Evolutionary conservation across 2,888 invertebrate genomes (phyloP).

Genomic region (Trissoscelio sp.): DNA sequence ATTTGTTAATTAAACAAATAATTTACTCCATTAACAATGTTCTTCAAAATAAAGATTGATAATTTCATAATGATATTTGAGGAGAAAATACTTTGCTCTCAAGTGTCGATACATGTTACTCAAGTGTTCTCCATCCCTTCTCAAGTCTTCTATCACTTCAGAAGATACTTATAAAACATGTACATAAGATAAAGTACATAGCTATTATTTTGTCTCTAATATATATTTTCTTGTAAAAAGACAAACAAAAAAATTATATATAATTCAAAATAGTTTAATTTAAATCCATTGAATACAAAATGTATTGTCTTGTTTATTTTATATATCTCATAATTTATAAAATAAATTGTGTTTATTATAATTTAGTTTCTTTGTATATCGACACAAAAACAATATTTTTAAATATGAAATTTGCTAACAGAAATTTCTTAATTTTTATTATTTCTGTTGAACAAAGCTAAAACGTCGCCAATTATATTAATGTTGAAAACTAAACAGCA

Average conservation of each 20-base stretch:
- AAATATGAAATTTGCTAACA: too few species aligned
- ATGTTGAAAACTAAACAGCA: not conserved
- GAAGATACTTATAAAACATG: not conserved
- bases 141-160: not conserved
- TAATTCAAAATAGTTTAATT: too few species aligned
- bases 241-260: not conserved
- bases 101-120: constrained; percentile 9
- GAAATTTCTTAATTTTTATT: too few species aligned
- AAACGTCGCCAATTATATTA: not conserved
- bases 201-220: not conserved
- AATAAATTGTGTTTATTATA: too few species aligned
- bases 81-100: constrained; percentile 1
- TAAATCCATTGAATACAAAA: too few species aligned
- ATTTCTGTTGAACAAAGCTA: not conserved
- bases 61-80: constrained; percentile 1
- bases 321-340: too few species aligned
- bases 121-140: not conserved
- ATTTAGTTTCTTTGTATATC: too few species aligned
- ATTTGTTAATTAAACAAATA: too few species aligned
- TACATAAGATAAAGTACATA: not conserved
- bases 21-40: too few species aligned
- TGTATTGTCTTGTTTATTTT: too few species aligned
- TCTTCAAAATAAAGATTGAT: not conserved
- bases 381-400: too few species aligned
- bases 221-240: not conserved